These are phyloP conservation scores for Melopsittacus undulatus DNA, from an alignment of 2,797 vertebrate genomes.

Conservation along the genomic window DNA sequence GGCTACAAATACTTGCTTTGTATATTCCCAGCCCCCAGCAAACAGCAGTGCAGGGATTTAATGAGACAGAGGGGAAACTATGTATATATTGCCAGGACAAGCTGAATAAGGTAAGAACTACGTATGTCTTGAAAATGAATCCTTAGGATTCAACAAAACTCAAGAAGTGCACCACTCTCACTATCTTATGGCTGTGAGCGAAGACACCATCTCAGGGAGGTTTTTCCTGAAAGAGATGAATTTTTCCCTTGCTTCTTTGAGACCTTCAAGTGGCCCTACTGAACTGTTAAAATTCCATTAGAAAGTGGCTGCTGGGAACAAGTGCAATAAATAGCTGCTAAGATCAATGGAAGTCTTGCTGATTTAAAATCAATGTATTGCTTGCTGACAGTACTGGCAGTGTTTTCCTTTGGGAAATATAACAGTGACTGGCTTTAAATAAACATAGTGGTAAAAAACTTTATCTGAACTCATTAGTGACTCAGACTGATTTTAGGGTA, in stretches of 20 bases:
- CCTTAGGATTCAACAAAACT: background rate
- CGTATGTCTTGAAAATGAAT: background rate
- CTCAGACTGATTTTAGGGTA: background rate
- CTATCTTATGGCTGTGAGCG: background rate
- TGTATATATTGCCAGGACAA: background rate
- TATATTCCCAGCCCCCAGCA: background rate
- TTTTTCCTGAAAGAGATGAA: background rate
- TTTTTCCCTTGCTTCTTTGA: background rate
- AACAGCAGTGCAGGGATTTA: background rate
- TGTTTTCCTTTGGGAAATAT: slow-evolving; percentile 7
- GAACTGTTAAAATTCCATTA: slow-evolving; percentile 58
- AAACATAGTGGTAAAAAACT: slow-evolving; percentile 22
- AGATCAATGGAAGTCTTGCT: slow-evolving; percentile 53
- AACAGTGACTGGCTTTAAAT: slow-evolving; percentile 9
- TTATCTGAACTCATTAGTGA: slow-evolving; percentile 18
- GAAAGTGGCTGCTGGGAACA: slow-evolving; percentile 38
- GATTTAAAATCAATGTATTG: slow-evolving; percentile 52
- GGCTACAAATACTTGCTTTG: background rate
- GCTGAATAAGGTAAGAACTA: background rate
- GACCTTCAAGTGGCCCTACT: slow-evolving; percentile 26
- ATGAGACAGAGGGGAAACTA: background rate
- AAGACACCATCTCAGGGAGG: background rate
- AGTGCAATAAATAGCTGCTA: slow-evolving; percentile 62
- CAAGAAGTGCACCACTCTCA: background rate
- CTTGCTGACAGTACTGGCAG: background rate